phyloP scores from a whole-genome alignment of 2,888 invertebrate genomes.

The Coenonympha glycerion region DNA sequence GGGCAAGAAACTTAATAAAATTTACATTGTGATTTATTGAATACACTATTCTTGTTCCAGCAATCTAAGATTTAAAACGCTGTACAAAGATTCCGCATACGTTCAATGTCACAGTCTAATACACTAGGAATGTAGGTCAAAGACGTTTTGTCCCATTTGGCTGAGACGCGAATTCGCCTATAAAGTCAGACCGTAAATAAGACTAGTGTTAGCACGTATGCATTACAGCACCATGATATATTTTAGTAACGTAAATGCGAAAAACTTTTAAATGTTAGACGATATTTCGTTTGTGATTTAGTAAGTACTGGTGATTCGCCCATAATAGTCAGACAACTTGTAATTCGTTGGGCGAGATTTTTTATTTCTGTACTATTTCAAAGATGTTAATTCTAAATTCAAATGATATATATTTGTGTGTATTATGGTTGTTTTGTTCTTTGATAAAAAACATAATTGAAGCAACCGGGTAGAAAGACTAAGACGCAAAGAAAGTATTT shows the following conservation, averaged over 20 bases:
- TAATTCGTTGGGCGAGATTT: no score
- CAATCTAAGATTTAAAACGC: conserved; percentile 4
- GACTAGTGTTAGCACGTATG: conserved; percentile 16
- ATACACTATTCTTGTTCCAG: not conserved
- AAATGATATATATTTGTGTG: no score
- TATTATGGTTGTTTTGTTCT: no score
- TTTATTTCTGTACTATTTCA: no score
- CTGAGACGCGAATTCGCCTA: conserved; percentile 44
- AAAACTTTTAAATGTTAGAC: not conserved
- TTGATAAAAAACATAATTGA: no score
- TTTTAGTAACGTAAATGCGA: not conserved
- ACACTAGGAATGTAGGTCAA: conserved; percentile 42
- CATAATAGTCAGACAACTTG: no score
- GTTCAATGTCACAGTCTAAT: conserved; percentile 8
- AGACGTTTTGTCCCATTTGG: conserved; percentile 52
- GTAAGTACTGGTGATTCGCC: no score
- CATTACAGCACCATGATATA: conserved; percentile 15
- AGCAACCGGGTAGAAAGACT: no score
- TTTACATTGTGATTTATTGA: not conserved
- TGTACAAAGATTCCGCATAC: not conserved
- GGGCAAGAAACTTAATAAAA: not conserved
- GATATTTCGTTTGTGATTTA: not conserved
- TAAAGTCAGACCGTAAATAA: conserved; percentile 33
- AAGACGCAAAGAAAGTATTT: no score
- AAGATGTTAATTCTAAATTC: no score